phyloP scores from a whole-genome alignment of 64 coral and sea anemone species.

The Montipora foliosa region DNA sequence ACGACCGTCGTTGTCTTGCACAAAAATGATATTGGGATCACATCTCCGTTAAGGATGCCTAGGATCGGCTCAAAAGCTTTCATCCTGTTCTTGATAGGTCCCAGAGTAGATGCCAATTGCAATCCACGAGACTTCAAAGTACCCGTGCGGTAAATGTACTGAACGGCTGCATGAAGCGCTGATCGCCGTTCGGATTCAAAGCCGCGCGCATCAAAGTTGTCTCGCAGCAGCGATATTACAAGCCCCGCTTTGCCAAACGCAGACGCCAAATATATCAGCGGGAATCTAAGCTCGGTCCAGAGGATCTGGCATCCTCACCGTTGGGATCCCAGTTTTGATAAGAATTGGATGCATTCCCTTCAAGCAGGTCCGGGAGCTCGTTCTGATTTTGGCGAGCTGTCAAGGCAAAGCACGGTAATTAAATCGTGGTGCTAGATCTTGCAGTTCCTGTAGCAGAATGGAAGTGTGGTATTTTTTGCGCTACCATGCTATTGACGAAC shows the following conservation, averaged over 20 bases:
- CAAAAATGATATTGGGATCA: conserved; percentile 21
- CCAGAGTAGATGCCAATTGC: conserved; percentile 13
- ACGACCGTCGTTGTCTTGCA: conserved; percentile 42
- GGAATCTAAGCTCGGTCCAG: conserved; percentile 16
- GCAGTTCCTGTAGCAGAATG: conserved; percentile 32
- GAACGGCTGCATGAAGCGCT: neutral
- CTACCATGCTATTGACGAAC: conserved; percentile 1
- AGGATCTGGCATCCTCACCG: conserved; percentile 26
- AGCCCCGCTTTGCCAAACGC: conserved; percentile 23
- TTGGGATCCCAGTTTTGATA: conserved; percentile 42
- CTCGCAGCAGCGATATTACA: neutral
- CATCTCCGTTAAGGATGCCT: neutral
- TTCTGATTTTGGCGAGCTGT: conserved; percentile 50
- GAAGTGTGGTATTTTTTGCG: conserved; percentile 41
- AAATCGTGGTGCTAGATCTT: conserved; percentile 41
- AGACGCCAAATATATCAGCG: conserved; percentile 24
- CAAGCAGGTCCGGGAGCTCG: conserved; percentile 31
- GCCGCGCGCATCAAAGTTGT: conserved; percentile 2
- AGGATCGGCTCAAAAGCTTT: conserved; percentile 44
- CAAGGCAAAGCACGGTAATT: conserved; percentile 22
- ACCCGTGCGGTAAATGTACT: conserved; percentile 26
- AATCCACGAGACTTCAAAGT: neutral
- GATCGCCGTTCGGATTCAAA: neutral
- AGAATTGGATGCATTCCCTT: conserved; percentile 32
- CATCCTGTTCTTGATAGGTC: conserved; percentile 39